Conservation (phyloP, 2,888 invertebrate genomes). For the Dryadula phaetusa region DNA sequence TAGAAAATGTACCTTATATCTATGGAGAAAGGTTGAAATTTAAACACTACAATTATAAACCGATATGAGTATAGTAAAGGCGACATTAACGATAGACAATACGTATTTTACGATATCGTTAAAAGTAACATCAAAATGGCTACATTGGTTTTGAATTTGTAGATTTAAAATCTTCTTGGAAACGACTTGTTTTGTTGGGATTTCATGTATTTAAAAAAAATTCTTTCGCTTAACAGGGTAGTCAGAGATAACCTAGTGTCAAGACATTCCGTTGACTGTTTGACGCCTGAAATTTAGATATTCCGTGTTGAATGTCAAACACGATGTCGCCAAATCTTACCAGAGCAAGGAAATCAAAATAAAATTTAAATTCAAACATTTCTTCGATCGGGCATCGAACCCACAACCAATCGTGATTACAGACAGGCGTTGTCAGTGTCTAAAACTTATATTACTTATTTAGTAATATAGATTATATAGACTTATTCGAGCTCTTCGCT, state of each 20-base stretch:
- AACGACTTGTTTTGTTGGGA: neutral
- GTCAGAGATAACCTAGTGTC: too few relatives aligned
- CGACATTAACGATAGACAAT: conserved; percentile 49
- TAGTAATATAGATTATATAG: too few relatives aligned
- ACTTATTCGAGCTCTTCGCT: conserved; percentile 8
- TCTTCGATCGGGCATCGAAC: neutral
- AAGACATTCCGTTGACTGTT: too few relatives aligned
- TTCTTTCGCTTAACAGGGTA: too few relatives aligned
- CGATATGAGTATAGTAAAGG: conserved; percentile 43
- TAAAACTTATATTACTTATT: too few relatives aligned
- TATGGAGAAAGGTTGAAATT: conserved; percentile 18
- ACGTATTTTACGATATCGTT: conserved; percentile 47
- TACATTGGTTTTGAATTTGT: conserved; percentile 23
- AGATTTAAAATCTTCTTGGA: conserved; percentile 22
- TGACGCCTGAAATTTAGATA: too few relatives aligned
- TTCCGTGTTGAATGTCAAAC: too few relatives aligned
- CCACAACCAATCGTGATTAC: too few relatives aligned
- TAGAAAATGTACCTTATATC: conserved; percentile 6
- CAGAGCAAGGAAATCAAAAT: neutral
- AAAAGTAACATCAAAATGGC: conserved; percentile 45
- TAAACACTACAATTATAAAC: conserved; percentile 16
- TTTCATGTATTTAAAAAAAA: neutral
- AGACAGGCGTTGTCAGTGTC: neutral
- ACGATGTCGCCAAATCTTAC: too few relatives aligned
- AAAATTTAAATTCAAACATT: too few relatives aligned